Evolutionary conservation across 2,888 invertebrate species (phyloP).

Genomic region (Agrenia bidenticulata): DNA sequence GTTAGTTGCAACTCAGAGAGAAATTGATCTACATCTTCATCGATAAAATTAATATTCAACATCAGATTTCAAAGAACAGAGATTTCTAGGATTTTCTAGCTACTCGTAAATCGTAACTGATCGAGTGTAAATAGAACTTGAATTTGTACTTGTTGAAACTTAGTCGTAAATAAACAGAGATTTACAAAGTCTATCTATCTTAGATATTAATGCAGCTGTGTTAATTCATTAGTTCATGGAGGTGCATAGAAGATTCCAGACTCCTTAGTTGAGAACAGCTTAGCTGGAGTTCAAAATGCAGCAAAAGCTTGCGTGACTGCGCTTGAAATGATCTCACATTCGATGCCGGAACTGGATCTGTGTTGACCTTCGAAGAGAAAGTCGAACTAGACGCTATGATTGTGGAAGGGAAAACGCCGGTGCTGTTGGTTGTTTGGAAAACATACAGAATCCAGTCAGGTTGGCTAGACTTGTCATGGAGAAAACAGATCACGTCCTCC

Average conservation of each 20-base stretch:
- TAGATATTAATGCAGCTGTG: constrained; percentile 46
- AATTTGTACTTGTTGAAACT: constrained; percentile 11
- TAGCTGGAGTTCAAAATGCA: constrained; percentile 56
- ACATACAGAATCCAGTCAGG: constrained; percentile 74
- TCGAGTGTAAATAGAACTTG: no score
- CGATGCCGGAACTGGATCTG: constrained; percentile 68
- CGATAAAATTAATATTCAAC: no score
- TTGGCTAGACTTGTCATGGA: constrained; percentile 76
- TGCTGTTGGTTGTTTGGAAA: constrained; percentile 71
- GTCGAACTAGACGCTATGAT: constrained; percentile 86
- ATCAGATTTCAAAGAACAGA: no score
- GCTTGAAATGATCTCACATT: constrained; percentile 57
- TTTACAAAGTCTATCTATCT: constrained; percentile 8
- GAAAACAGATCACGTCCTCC: constrained; percentile 70
- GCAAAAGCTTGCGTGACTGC: constrained; percentile 55
- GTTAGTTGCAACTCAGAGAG: constrained; percentile 54
- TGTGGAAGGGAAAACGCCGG: constrained; percentile 72
- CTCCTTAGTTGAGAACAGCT: constrained; percentile 53
- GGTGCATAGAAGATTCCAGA: constrained; percentile 58
- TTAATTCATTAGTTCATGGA: constrained; percentile 58
- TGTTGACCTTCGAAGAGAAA: constrained; percentile 71
- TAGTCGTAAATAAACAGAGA: constrained; percentile 4
- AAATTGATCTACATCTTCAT: constrained; percentile 52
- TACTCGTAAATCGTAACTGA: no score
- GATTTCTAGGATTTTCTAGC: no score